Evolutionary conservation across 2,888 invertebrate genomes (phyloP).

Genomic region (Chrysopilus asiliformis): DNA sequence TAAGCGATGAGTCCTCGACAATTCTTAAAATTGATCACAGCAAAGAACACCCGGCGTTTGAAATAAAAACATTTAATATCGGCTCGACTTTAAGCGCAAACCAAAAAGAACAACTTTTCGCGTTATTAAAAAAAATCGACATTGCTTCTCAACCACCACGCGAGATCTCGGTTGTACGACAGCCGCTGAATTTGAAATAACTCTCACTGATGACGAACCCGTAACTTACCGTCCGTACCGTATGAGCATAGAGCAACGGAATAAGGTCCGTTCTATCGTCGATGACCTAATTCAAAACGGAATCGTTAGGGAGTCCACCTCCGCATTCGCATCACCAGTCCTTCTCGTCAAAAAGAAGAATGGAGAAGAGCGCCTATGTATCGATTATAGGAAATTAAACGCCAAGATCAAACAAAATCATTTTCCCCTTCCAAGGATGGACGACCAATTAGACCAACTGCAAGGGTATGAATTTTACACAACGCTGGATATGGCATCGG

Average conservation of each 20-base stretch:
- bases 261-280: neutral
- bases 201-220: no score
- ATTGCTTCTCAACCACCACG: neutral
- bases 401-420: slow-evolving; percentile 5
- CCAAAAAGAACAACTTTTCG: no score
- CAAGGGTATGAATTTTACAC: slow-evolving; percentile 8
- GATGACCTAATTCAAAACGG: neutral
- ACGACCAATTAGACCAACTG: slow-evolving; percentile 6
- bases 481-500: slow-evolving; percentile 7
- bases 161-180: slow-evolving; percentile 3
- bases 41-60: no score
- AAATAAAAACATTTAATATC: no score
- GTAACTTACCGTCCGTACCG: neutral
- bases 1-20: neutral
- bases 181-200: neutral
- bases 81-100: no score
- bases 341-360: slow-evolving; percentile 8
- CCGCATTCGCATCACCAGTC: slow-evolving; percentile 3
- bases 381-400: no score
- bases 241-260: neutral
- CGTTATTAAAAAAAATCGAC: neutral
- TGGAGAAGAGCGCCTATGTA: slow-evolving; percentile 5
- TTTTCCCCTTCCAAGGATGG: slow-evolving; percentile 7
- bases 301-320: neutral
- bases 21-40: no score